A percentile compares a stretch with the other conserved stretches of the same genome.
phyloP scores from a whole-genome alignment of 2,113 vertebrate genomes.

The Silurus glanis region DNA sequence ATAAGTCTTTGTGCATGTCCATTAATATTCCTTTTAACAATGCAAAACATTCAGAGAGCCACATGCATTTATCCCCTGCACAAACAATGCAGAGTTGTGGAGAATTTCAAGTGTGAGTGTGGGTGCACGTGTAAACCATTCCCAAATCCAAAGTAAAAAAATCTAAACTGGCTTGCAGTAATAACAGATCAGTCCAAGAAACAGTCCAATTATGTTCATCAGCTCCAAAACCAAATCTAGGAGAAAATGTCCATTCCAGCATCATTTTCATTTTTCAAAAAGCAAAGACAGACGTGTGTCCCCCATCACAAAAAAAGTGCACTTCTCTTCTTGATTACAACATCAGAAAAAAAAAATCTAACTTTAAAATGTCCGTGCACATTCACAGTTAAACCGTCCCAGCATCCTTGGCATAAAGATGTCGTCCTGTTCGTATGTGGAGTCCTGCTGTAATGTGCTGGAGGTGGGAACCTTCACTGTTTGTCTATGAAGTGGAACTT shows the following conservation, averaged over 20 bases:
- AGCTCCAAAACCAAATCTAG: slow-evolving; percentile 3
- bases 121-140: slow-evolving; percentile 36
- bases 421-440: slow-evolving; percentile 9
- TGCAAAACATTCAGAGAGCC: slow-evolving; percentile 49
- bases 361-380: slow-evolving; percentile 18
- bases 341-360: slow-evolving; percentile 22
- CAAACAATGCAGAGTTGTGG: slow-evolving; percentile 23
- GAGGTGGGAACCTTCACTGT: slow-evolving; percentile 15
- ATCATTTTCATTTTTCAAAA: not conserved
- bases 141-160: not conserved
- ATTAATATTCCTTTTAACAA: slow-evolving; percentile 43
- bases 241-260: not conserved
- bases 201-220: not conserved
- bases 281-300: not conserved
- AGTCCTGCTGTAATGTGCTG: slow-evolving; percentile 26
- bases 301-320: not conserved
- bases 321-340: not conserved
- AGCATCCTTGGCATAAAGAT: not conserved
- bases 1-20: slow-evolving; percentile 28
- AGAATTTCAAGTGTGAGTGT: slow-evolving; percentile 10
- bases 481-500: slow-evolving; percentile 21
- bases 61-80: slow-evolving; percentile 49
- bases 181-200: slow-evolving; percentile 1
- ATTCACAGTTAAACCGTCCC: slow-evolving; percentile 27
- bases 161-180: not conserved